phyloP scores from a whole-genome alignment of 2,113 vertebrate genomes.

The Verasper variegatus region DNA sequence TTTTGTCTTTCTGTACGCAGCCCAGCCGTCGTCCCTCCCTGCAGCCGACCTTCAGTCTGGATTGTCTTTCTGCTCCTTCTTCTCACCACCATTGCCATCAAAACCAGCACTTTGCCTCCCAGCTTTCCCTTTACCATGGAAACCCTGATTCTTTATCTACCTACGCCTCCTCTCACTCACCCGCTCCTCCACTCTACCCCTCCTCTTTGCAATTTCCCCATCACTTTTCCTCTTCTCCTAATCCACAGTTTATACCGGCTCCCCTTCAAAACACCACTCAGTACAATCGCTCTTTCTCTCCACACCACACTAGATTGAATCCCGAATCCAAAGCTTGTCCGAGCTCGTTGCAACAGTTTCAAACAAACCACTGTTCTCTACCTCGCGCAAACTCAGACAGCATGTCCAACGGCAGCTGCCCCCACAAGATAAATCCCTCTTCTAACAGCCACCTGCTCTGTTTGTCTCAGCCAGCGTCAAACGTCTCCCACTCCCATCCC shows the following conservation, averaged over 20 bases:
- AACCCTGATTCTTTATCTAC: constrained; percentile 49
- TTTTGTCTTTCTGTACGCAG: constrained; percentile 73
- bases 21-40: constrained; percentile 63
- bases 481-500: constrained; percentile 28
- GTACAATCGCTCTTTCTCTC: constrained; percentile 28
- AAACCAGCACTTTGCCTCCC: constrained; percentile 70
- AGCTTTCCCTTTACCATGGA: constrained; percentile 70
- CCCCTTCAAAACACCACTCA: constrained; percentile 12
- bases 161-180: constrained; percentile 43
- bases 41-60: constrained; percentile 73
- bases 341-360: background rate
- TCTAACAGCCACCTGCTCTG: constrained; percentile 24
- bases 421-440: constrained; percentile 32
- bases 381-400: constrained; percentile 33
- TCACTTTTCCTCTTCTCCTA: constrained; percentile 29
- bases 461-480: constrained; percentile 32
- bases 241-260: constrained; percentile 15
- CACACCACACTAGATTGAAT: constrained; percentile 13
- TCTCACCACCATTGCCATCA: constrained; percentile 62
- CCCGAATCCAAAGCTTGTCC: constrained; percentile 12
- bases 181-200: constrained; percentile 38
- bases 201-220: constrained; percentile 44
- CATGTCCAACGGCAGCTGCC: constrained; percentile 48
- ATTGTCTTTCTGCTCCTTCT: constrained; percentile 65
- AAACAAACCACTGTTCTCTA: constrained; percentile 17